These are phyloP conservation scores for Peromyscus aztecus DNA, from an alignment of 2,797 vertebrate species.

Conservation along the genomic window DNA sequence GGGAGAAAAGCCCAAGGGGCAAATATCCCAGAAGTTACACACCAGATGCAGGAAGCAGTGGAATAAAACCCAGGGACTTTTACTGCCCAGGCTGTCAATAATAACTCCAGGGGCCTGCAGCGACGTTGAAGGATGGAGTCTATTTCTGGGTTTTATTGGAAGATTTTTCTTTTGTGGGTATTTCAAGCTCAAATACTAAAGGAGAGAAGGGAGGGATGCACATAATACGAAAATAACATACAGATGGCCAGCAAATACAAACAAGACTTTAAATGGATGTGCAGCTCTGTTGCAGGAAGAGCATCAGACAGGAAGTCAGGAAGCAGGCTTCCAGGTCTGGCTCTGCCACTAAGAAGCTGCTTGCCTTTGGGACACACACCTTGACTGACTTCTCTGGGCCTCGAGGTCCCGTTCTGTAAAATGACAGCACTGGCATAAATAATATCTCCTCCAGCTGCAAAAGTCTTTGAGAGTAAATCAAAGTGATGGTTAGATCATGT, in stretches of 20 bases:
- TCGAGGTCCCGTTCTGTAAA: slow-evolving; percentile 19
- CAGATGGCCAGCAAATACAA: background rate
- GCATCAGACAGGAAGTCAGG: background rate
- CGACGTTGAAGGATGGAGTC: slow-evolving; percentile 7
- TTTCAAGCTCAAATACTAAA: slow-evolving; percentile 37
- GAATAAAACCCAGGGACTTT: slow-evolving; percentile 59
- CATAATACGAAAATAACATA: background rate
- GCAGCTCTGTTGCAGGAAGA: background rate
- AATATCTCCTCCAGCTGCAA: background rate
- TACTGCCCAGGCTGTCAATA: slow-evolving; percentile 28
- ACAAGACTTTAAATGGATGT: background rate
- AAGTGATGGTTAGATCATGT: background rate
- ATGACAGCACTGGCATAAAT: background rate
- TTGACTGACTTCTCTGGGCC: slow-evolving; percentile 9
- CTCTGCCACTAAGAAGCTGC: background rate
- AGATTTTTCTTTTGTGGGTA: slow-evolving; percentile 37
- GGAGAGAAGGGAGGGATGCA: background rate
- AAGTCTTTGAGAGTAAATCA: slow-evolving; percentile 53
- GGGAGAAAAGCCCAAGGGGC: slow-evolving; percentile 48
- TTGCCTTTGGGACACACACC: slow-evolving; percentile 43
- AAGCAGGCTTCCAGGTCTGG: background rate
- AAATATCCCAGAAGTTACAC: slow-evolving; percentile 52
- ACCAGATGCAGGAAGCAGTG: background rate
- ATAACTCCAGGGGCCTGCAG: background rate
- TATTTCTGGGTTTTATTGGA: slow-evolving; percentile 57